These are phyloP conservation scores for Plebejus melissa DNA, from an alignment of 2,888 invertebrate genomes.

Conservation along the genomic window DNA sequence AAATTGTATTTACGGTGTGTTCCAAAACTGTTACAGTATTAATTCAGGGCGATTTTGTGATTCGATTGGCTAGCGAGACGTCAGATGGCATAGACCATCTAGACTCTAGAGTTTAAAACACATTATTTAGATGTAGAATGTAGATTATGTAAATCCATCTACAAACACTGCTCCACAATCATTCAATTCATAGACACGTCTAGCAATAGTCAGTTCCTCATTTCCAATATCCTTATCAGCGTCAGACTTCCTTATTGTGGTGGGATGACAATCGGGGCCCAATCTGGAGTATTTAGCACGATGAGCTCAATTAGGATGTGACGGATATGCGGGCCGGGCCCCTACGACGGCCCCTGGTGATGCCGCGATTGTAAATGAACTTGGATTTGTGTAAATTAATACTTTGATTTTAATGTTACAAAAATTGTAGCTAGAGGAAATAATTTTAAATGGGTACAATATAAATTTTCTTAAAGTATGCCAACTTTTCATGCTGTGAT, in stretches of 20 bases:
- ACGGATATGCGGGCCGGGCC: conserved; percentile 78
- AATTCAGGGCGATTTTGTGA: no score
- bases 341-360: conserved; percentile 50
- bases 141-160: no score
- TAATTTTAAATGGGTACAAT: no score
- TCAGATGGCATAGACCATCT: no score
- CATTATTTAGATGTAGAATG: no score
- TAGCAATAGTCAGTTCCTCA: conserved; percentile 39
- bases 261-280: conserved; percentile 68
- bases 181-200: conserved; percentile 18
- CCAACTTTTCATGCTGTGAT: no score
- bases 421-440: neutral
- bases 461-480: no score
- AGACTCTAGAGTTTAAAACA: no score
- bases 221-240: conserved; percentile 56
- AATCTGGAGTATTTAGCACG: conserved; percentile 77
- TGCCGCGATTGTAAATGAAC: neutral
- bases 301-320: conserved; percentile 72
- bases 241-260: conserved; percentile 71
- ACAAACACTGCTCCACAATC: conserved; percentile 1
- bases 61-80: no score
- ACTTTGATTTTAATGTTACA: neutral
- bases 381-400: conserved; percentile 8
- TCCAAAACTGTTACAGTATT: neutral
- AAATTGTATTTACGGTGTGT: neutral